Conservation (phyloP, 2,113 vertebrate species). For the Mesembrinibis cayennensis region DNA sequence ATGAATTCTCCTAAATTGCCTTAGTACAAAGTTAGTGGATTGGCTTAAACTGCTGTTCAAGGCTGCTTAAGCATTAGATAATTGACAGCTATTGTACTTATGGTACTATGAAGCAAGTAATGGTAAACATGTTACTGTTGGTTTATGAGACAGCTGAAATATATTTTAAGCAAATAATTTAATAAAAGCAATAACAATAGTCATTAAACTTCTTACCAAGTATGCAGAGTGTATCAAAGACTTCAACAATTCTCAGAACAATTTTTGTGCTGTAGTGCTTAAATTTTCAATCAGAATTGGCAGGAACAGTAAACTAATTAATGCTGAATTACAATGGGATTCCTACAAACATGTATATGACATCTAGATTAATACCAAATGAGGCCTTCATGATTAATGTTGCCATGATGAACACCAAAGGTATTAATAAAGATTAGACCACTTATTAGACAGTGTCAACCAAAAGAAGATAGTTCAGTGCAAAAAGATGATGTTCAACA, state of each 20-base stretch:
- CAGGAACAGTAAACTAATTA: constrained; percentile 18
- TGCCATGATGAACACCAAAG: background rate
- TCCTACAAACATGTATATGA: background rate
- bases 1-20: background rate
- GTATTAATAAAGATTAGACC: constrained; percentile 12
- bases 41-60: background rate
- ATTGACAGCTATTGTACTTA: background rate
- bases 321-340: constrained; percentile 5
- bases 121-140: background rate
- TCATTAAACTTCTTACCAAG: background rate
- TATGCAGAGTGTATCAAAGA: background rate
- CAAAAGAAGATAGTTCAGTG: background rate
- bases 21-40: background rate
- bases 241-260: background rate
- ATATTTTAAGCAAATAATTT: background rate
- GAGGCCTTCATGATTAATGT: background rate
- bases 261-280: background rate
- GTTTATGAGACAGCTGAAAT: background rate
- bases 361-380: constrained; percentile 16
- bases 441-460: background rate
- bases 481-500: background rate
- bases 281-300: constrained; percentile 26
- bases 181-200: background rate
- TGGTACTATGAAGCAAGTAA: background rate
- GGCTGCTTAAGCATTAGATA: background rate